These are phyloP conservation scores for Reticulitermes lucifugus DNA, from an alignment of 2,888 invertebrate species.

Conservation along the genomic window DNA sequence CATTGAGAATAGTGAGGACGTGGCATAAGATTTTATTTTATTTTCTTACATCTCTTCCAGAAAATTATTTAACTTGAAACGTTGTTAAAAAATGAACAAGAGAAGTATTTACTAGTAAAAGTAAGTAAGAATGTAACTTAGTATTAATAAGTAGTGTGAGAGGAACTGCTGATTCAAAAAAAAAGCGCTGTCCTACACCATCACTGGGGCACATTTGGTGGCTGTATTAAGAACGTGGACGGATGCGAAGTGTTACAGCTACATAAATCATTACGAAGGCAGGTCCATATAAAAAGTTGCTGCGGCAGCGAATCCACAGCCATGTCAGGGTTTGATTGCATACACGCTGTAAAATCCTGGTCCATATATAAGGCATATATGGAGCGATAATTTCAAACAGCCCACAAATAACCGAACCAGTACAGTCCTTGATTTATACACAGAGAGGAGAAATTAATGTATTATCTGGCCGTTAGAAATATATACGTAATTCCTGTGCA, in stretches of 20 bases:
- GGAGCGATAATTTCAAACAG: conserved; percentile 1
- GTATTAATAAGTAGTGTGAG: background rate
- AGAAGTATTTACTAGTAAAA: background rate
- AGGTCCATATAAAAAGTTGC: background rate
- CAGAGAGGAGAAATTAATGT: background rate
- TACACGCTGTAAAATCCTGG: background rate
- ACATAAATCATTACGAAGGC: conserved; percentile 8
- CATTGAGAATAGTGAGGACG: no score
- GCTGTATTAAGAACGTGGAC: background rate
- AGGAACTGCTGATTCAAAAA: background rate
- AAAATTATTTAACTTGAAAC: no score
- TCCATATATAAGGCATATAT: background rate
- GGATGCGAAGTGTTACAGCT: background rate
- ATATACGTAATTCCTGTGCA: background rate
- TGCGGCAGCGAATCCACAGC: background rate
- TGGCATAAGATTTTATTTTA: no score
- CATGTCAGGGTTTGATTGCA: conserved; percentile 11
- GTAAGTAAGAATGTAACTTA: no score
- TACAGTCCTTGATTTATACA: background rate
- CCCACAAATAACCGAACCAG: conserved; percentile 3
- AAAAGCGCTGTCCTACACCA: background rate
- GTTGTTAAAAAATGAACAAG: background rate
- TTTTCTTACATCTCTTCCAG: no score
- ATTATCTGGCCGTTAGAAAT: background rate
- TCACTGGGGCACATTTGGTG: background rate